These are phyloP conservation scores for Mallotus villosus DNA, from an alignment of 2,797 vertebrate genomes.

Conservation along the genomic window DNA sequence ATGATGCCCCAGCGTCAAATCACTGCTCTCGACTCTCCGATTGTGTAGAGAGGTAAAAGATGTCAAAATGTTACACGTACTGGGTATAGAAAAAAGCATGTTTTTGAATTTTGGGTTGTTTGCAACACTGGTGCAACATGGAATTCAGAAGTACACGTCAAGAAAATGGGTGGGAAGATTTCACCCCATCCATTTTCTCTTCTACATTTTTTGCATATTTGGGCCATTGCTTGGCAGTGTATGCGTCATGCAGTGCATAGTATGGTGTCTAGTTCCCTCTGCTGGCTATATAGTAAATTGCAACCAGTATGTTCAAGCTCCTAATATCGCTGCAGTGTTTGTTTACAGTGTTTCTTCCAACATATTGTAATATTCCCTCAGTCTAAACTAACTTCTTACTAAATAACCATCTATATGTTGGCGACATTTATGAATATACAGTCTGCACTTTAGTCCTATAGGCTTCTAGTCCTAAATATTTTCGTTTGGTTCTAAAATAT, in stretches of 20 bases:
- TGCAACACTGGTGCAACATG: neutral
- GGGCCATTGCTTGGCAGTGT: conserved; percentile 20
- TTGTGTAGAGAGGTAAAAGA: conserved; percentile 89
- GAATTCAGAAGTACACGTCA: neutral
- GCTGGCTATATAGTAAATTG: conserved; percentile 41
- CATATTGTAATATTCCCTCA: neutral
- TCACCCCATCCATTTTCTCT: conserved; percentile 1
- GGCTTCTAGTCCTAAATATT: neutral
- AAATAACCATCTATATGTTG: neutral
- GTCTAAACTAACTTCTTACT: neutral
- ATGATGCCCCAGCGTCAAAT: conserved; percentile 94
- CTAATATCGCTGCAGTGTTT: too few species aligned
- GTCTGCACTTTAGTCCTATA: neutral
- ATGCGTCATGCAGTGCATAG: conserved; percentile 28
- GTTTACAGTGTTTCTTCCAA: neutral
- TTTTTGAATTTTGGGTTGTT: neutral
- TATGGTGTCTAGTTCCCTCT: conserved; percentile 65
- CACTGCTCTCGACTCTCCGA: conserved; percentile 92
- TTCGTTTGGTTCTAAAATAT: too few species aligned
- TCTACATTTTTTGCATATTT: conserved; percentile 40
- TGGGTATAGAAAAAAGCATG: neutral
- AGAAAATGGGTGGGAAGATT: neutral
- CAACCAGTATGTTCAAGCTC: neutral
- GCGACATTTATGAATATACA: neutral
- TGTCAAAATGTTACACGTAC: neutral